Evolutionary conservation across 2,113 vertebrate genomes (phyloP).

Genomic region (Oreochromis spilurus): DNA sequence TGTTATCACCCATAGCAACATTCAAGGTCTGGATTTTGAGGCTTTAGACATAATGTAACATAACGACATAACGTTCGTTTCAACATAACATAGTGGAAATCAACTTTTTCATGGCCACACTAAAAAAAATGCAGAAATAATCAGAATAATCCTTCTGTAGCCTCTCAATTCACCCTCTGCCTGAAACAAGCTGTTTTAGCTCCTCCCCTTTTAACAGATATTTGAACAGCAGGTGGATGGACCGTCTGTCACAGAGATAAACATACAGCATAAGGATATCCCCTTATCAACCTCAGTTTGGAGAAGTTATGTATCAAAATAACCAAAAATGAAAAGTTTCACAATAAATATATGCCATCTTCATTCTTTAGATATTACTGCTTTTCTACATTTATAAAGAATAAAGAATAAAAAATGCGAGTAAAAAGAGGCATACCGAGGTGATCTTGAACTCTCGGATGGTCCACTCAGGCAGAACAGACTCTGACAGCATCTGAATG

Average conservation of each 20-base stretch:
- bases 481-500: slow-evolving; percentile 91
- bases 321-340: background rate
- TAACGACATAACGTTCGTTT: background rate
- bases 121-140: background rate
- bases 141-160: background rate
- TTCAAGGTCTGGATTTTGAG: background rate
- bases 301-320: background rate
- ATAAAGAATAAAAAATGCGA: background rate
- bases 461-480: slow-evolving; percentile 93
- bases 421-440: slow-evolving; percentile 47
- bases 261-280: background rate
- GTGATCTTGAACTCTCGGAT: slow-evolving; percentile 94
- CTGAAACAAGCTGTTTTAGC: background rate
- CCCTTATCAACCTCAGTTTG: background rate
- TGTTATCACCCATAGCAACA: background rate
- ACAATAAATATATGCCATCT: background rate
- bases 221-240: background rate
- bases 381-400: background rate
- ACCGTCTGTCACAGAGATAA: background rate
- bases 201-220: background rate
- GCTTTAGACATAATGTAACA: background rate
- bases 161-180: background rate
- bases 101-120: background rate
- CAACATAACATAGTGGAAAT: background rate
- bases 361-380: background rate